Evolutionary conservation across 1,140 invertebrate species (phyloP).

Genomic region (Leptinotarsa defecta): DNA sequence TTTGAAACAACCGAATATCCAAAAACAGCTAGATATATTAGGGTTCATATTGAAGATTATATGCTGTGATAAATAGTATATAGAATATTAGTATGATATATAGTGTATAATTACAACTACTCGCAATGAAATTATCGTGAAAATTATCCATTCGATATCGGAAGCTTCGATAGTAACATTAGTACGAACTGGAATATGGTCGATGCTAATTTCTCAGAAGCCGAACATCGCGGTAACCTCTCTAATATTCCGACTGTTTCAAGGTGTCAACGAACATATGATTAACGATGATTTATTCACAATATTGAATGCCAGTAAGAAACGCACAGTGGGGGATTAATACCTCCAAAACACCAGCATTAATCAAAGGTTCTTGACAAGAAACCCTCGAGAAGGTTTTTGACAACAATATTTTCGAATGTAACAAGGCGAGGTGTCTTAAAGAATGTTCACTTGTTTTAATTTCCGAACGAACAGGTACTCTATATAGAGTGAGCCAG

Average conservation of each 20-base stretch:
- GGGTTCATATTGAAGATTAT: too few species aligned
- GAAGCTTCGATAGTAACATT: background rate
- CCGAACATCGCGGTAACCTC: background rate
- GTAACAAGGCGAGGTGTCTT: background rate
- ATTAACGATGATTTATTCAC: constrained; percentile 9
- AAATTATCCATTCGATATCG: background rate
- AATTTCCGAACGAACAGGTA: background rate
- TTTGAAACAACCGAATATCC: too few species aligned
- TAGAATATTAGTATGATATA: too few species aligned
- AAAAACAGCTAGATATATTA: too few species aligned
- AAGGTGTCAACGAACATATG: constrained; percentile 6
- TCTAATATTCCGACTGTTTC: background rate
- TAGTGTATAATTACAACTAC: too few species aligned
- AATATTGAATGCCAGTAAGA: constrained; percentile 6
- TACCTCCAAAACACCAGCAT: constrained; percentile 5
- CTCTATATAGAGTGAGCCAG: too few species aligned
- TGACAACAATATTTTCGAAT: background rate
- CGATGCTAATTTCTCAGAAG: constrained; percentile 8
- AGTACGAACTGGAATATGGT: background rate
- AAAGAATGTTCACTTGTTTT: background rate
- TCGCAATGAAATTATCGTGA: too few species aligned
- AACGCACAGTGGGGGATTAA: constrained; percentile 2
- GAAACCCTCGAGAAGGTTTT: background rate
- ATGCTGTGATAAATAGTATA: too few species aligned
- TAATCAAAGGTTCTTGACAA: constrained; percentile 1